Conservation (phyloP, 2,888 invertebrate genomes). For the Drosophila macrothrix region DNA sequence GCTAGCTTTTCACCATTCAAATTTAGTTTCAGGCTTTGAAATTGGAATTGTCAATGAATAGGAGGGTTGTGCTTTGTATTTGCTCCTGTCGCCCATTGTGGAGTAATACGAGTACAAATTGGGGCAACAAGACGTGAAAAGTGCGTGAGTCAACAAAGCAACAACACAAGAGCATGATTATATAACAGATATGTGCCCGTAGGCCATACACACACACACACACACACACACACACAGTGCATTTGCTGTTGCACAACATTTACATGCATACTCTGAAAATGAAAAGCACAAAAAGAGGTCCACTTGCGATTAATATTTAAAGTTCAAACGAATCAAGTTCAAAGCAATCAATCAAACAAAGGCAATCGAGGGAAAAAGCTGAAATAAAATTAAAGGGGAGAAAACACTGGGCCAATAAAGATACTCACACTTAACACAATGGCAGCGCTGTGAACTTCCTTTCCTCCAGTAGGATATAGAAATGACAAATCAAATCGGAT, state of each 20-base stretch:
- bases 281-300: not conserved
- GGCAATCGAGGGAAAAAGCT: too few relatives aligned
- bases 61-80: slow-evolving; percentile 14
- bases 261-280: not conserved
- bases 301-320: not conserved
- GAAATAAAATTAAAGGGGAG: not conserved
- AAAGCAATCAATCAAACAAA: not conserved
- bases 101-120: slow-evolving; percentile 11
- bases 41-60: slow-evolving; percentile 6
- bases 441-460: not conserved
- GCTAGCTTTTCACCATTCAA: slow-evolving; percentile 5
- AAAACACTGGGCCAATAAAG: not conserved
- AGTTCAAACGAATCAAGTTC: not conserved
- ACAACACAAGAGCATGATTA: slow-evolving; percentile 16
- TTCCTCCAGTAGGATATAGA: not conserved
- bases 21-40: slow-evolving; percentile 2
- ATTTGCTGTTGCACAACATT: not conserved
- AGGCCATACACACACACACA: slow-evolving; percentile 28
- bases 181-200: slow-evolving; percentile 11
- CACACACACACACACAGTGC: slow-evolving; percentile 11
- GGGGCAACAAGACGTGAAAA: slow-evolving; percentile 24
- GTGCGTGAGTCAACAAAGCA: slow-evolving; percentile 31
- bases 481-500: not conserved
- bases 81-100: slow-evolving; percentile 23
- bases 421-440: not conserved